Percentiles rank a stretch among this genome's conserved stretches.
These are phyloP conservation scores for Trissolcus brochymenae DNA, from an alignment of 2,888 invertebrate species.

Conservation along the genomic window DNA sequence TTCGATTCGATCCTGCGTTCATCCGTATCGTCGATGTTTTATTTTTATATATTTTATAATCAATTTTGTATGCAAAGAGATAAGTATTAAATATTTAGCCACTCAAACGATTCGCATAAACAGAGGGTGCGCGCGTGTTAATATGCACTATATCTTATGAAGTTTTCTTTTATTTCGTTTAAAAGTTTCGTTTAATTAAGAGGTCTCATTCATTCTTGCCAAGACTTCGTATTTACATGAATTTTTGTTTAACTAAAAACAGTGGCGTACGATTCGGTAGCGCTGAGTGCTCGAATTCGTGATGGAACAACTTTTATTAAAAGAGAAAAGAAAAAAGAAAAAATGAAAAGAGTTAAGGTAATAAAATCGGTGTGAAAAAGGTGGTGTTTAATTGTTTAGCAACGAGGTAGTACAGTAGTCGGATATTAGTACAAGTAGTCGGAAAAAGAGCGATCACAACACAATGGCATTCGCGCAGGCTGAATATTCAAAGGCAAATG, in stretches of 20 bases:
- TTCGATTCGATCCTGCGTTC: constrained; percentile 45
- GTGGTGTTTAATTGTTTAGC: neutral
- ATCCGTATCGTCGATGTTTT: neutral
- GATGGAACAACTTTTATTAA: no score
- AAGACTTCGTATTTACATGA: no score
- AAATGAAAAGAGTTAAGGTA: neutral
- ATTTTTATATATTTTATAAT: neutral
- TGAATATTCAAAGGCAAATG: constrained; percentile 47
- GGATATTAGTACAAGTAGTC: neutral
- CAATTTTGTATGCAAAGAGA: constrained; percentile 21
- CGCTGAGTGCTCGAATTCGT: no score
- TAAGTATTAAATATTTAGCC: constrained; percentile 27
- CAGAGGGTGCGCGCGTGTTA: constrained; percentile 30
- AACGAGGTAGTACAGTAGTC: constrained; percentile 2
- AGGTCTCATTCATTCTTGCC: no score
- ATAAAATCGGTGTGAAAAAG: neutral
- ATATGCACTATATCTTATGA: no score
- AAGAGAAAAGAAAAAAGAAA: no score
- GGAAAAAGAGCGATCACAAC: constrained; percentile 7
- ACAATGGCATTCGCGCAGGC: constrained; percentile 9
- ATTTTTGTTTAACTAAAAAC: no score
- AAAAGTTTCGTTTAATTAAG: no score
- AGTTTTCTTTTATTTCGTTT: no score
- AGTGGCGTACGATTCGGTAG: no score
- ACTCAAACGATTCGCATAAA: constrained; percentile 32